Conservation (phyloP, 2,797 vertebrate species). For the Nannoperca australis region DNA sequence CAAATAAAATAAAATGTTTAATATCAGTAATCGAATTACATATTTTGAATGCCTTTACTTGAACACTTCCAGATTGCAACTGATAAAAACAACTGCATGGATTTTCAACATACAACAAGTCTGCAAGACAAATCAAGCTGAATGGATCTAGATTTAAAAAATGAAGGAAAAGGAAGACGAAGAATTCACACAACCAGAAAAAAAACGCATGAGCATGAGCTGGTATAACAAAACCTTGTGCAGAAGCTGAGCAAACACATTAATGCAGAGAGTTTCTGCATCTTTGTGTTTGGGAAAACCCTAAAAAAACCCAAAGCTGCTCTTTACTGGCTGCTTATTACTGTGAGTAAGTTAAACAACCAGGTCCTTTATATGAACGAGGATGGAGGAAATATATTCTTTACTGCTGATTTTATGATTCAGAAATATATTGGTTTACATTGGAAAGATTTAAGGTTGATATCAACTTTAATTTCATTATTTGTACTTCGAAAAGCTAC, state of each 20-base stretch:
- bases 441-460: not conserved
- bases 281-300: constrained; percentile 41
- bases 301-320: constrained; percentile 65
- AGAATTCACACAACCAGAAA: not conserved
- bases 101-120: constrained; percentile 33
- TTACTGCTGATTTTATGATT: constrained; percentile 12
- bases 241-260: constrained; percentile 46
- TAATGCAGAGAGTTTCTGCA: constrained; percentile 44
- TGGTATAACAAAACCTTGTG: constrained; percentile 35
- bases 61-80: constrained; percentile 10
- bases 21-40: constrained; percentile 1
- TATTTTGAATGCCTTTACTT: not conserved
- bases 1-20: constrained; percentile 54
- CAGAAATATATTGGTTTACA: constrained; percentile 1
- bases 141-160: constrained; percentile 24
- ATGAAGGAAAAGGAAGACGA: not conserved
- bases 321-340: constrained; percentile 62
- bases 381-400: constrained; percentile 10
- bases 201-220: constrained; percentile 27
- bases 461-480: not conserved
- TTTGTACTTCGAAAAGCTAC: not conserved
- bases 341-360: constrained; percentile 33
- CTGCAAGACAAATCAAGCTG: constrained; percentile 37
- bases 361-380: constrained; percentile 35
- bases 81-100: constrained; percentile 14